These are phyloP conservation scores for Galaxias olidus DNA, from an alignment of 2,797 vertebrate genomes.

Conservation along the genomic window DNA sequence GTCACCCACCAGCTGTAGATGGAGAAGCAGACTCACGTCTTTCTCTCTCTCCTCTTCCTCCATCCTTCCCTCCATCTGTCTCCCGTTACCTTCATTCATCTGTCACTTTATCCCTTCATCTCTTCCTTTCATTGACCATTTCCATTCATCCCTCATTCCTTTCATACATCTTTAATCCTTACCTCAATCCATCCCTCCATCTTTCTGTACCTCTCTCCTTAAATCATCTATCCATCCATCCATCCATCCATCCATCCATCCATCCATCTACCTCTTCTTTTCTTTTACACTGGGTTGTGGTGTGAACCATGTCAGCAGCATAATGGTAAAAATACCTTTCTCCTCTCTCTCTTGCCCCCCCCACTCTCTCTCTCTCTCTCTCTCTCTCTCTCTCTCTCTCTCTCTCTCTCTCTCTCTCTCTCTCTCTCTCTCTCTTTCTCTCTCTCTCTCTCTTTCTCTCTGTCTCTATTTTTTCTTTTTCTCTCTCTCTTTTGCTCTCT, in stretches of 20 bases:
- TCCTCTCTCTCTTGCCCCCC: neutral
- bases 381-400: too few relatives aligned
- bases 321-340: too few relatives aligned
- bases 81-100: too few relatives aligned
- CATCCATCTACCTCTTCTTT: constrained; percentile 13
- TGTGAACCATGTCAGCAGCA: too few relatives aligned
- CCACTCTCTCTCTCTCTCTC: neutral
- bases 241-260: constrained; percentile 40
- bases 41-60: constrained; percentile 3
- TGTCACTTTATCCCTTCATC: neutral
- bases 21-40: too few relatives aligned
- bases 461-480: too few relatives aligned
- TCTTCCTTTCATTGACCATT: constrained; percentile 8
- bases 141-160: neutral
- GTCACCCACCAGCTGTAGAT: constrained; percentile 33
- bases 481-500: constrained; percentile 4
- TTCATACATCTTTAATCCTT: constrained; percentile 3
- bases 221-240: constrained; percentile 17
- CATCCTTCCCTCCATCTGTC: constrained; percentile 13
- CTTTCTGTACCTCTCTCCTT: neutral
- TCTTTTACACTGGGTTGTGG: neutral
- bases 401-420: neutral
- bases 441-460: too few relatives aligned
- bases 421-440: constrained; percentile 1
- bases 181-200: constrained; percentile 30